Evolutionary conservation across 2,113 vertebrate species (phyloP).

Genomic region (Triplophysa tibetana): DNA sequence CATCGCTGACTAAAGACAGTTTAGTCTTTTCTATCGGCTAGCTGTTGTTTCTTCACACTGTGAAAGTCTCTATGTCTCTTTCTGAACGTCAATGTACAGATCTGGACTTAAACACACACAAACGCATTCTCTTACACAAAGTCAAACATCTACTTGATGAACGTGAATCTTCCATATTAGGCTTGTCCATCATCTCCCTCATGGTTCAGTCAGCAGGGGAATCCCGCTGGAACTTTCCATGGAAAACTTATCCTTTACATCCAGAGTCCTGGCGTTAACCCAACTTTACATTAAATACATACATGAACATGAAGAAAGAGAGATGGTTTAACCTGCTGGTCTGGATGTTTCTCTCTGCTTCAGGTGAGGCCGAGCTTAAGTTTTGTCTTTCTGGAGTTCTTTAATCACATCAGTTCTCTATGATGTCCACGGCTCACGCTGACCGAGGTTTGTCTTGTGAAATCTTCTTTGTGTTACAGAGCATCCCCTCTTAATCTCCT

Average conservation of each 20-base stretch:
- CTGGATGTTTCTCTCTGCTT: background rate
- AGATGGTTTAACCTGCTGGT: background rate
- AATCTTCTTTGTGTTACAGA: background rate
- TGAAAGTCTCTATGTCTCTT: no score
- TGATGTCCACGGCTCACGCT: background rate
- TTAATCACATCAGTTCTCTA: background rate
- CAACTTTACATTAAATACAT: background rate
- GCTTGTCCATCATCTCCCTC: background rate
- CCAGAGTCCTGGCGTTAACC: background rate
- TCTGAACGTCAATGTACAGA: no score
- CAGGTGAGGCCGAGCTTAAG: background rate
- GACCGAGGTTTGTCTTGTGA: background rate
- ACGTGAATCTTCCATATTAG: background rate
- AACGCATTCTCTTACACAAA: no score
- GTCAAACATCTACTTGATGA: no score
- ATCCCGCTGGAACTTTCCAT: background rate
- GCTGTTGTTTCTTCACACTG: no score
- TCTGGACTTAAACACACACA: no score
- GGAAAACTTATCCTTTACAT: background rate
- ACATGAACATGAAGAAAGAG: background rate
- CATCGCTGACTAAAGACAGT: no score
- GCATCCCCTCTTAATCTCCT: background rate
- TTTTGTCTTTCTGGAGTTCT: background rate
- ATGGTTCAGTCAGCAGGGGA: conserved; percentile 10
- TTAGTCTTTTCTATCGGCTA: no score